Conservation (phyloP, 30 jellyfish, hydroid and myxozoan species). For the Nemopilema nomurai region DNA sequence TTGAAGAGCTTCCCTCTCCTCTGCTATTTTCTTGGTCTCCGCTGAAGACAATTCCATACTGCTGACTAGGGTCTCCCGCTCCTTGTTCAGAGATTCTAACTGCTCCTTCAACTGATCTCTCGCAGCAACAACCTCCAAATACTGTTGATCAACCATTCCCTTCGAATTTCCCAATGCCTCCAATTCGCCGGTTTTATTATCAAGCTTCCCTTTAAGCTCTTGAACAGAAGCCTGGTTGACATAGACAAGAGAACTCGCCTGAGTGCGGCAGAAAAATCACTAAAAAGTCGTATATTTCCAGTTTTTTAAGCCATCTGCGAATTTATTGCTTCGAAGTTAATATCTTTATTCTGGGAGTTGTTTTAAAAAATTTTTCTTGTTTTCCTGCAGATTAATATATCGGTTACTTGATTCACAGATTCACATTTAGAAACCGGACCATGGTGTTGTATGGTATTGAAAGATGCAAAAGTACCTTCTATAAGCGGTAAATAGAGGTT, state of each 20-base stretch:
- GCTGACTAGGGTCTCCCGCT: constrained; percentile 17
- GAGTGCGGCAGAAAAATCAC: neutral
- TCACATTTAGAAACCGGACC: no score
- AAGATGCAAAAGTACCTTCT: no score
- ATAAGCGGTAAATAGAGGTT: no score
- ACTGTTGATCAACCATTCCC: constrained; percentile 4
- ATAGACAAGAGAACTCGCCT: neutral
- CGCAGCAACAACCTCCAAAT: neutral
- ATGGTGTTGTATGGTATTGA: no score
- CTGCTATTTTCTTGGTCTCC: constrained; percentile 16
- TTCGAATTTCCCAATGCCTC: neutral
- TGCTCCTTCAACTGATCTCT: constrained; percentile 35
- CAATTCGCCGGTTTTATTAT: constrained; percentile 34
- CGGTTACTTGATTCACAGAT: no score
- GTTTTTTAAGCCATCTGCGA: no score
- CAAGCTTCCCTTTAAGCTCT: constrained; percentile 29
- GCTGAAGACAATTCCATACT: neutral
- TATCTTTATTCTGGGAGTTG: no score
- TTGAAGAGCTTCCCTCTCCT: constrained; percentile 11
- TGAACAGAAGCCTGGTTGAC: constrained; percentile 10
- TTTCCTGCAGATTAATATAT: no score
- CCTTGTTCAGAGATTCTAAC: constrained; percentile 21
- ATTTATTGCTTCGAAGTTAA: no score
- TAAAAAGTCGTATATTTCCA: no score
- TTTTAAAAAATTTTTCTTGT: no score